Evolutionary conservation across 2,888 invertebrate species (phyloP).

Genomic region (Odontomyia ornata): DNA sequence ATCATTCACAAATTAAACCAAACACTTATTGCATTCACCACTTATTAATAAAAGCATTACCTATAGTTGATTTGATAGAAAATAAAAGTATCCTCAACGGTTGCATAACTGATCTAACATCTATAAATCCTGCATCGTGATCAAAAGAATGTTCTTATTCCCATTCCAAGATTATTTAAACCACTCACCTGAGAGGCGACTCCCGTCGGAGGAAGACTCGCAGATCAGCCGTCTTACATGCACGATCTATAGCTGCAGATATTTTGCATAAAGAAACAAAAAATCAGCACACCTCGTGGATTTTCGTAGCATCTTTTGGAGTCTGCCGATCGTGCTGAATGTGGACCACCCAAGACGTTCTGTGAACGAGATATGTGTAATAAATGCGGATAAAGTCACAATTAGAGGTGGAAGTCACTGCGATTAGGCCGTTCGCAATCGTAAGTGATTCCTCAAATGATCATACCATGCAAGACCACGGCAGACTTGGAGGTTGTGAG

Average conservation of each 20-base stretch:
- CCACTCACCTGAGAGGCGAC: neutral
- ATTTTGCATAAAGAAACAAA: constrained; percentile 26
- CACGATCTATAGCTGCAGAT: neutral
- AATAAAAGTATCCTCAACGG: no score
- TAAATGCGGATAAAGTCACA: constrained; percentile 51
- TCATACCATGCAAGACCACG: constrained; percentile 22
- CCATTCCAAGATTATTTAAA: neutral
- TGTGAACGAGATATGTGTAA: constrained; percentile 50
- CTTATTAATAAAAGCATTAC: no score
- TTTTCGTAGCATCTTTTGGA: constrained; percentile 48
- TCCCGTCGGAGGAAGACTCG: neutral
- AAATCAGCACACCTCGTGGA: constrained; percentile 35
- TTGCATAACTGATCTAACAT: no score
- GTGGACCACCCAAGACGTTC: constrained; percentile 51
- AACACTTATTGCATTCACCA: no score
- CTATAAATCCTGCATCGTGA: no score
- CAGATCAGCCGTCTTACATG: no score
- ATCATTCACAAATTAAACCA: no score
- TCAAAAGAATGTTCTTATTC: neutral
- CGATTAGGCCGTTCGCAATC: constrained; percentile 50
- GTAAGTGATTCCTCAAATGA: constrained; percentile 48
- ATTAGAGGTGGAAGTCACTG: constrained; percentile 51
- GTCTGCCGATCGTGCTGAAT: constrained; percentile 49
- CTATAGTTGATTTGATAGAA: no score
- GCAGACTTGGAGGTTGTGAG: neutral